phyloP scores from a whole-genome alignment of 1,140 invertebrate genomes.

The Drosophila pectinifera region DNA sequence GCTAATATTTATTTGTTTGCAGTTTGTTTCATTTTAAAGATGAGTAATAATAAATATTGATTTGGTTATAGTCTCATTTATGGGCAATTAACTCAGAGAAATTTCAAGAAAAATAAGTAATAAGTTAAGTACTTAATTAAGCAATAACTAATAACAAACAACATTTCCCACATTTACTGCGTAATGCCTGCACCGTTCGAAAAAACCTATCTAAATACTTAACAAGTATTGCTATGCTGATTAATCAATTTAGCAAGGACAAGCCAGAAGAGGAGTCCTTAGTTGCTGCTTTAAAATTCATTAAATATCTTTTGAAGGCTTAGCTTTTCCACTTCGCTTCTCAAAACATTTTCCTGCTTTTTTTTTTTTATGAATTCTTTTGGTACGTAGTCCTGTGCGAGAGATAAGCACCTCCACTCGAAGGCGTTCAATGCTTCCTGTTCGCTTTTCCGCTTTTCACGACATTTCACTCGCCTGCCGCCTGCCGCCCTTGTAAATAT shows the following conservation, averaged over 20 bases:
- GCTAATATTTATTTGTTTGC: conserved; percentile 1
- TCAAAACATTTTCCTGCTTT: conserved; percentile 6
- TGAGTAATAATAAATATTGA: not conserved
- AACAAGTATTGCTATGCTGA: not conserved
- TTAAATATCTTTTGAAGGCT: conserved; percentile 1
- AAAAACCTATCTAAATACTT: not conserved
- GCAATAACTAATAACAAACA: no score
- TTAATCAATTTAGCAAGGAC: not conserved
- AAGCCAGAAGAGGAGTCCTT: no score
- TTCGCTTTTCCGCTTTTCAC: conserved; percentile 5
- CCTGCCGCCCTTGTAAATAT: conserved; percentile 70
- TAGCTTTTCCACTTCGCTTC: conserved; percentile 9
- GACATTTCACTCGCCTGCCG: conserved; percentile 5
- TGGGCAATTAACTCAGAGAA: not conserved
- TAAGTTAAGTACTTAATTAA: not conserved
- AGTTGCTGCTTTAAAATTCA: conserved; percentile 7
- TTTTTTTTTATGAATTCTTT: not conserved
- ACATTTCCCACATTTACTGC: no score
- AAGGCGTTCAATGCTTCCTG: conserved; percentile 38
- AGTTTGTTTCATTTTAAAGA: not conserved
- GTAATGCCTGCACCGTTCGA: not conserved
- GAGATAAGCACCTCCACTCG: conserved; percentile 39
- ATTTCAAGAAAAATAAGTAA: not conserved
- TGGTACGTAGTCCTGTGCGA: not conserved
- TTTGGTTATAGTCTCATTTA: not conserved